Base-by-base conservation (phyloP, 2,888 invertebrate species). In the Heteropelma amictum region DNA sequence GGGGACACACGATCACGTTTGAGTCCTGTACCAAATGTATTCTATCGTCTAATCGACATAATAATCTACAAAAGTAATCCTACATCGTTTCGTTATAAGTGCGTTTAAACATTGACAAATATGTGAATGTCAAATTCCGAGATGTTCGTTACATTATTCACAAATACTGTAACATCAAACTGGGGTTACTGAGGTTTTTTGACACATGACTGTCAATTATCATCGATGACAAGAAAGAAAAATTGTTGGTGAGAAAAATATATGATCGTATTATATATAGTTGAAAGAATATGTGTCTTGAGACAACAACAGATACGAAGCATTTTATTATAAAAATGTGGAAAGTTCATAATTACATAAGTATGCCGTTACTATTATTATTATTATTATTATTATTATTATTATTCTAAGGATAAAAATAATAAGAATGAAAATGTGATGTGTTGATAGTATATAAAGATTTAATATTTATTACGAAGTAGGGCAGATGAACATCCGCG, bases 381-480 rank as follows among this genome's bases (percentile, higher is more conserved):
- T n/a, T n/a, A n/a, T n/a, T n/a, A n/a, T n/a, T n/a, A n/a, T n/a
- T n/a, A n/a, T n/a, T n/a, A n/a, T n/a, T n/a, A n/a, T n/a, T n/a
- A n/a, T n/a, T n/a, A n/a, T n/a, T n/a, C n/a, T 54, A 51, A 8
- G 5, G 17, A 35, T 70, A 49, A 63, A 40, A 60, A 42, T 68
- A 58, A 58, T 63, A 68, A 73, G 49, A n/a, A n/a, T n/a, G 68
- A n/a, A 68, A 73, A 68, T 68, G 56, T 68, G 67, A 73, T 73
- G 72, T 63, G 68, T 68, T 61, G 68, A 68, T 63, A 68, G 72
- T 73, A 58, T 63, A 68, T 7, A 51, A n/a, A 63, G n/a, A n/a
- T n/a, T n/a, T n/a, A n/a, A 38, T 30, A 63, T 73, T 73, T 73
- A 68, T 73, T 73, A 58, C 63, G 33, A 73, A 26, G 40, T 28